Percentiles rank a stretch among this genome's conserved stretches.
These are phyloP conservation scores for Brachyrhaphis roseni DNA, from an alignment of 2,797 vertebrate genomes.

Conservation along the genomic window DNA sequence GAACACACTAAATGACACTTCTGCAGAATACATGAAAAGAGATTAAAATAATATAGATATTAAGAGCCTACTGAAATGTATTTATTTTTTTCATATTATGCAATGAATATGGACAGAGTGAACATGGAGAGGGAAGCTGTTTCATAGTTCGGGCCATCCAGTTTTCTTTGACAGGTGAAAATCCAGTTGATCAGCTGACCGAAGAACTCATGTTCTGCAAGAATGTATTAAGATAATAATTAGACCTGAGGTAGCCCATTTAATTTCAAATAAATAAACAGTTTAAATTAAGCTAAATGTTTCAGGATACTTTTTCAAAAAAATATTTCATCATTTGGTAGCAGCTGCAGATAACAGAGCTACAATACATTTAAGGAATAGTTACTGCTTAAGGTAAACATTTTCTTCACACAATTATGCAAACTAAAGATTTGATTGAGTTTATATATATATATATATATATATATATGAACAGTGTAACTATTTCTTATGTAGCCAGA, in stretches of 20 bases:
- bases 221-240: not conserved
- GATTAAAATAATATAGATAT: not conserved
- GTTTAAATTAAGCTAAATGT: not conserved
- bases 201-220: not conserved
- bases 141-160: not conserved
- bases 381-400: not conserved
- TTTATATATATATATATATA: no score
- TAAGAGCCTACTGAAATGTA: not conserved
- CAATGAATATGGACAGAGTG: not conserved
- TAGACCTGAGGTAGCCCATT: not conserved
- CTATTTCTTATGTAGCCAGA: not conserved
- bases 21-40: not conserved
- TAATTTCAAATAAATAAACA: not conserved
- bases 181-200: not conserved
- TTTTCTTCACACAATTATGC: not conserved
- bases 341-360: not conserved
- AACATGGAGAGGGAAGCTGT: not conserved
- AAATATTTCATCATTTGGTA: not conserved
- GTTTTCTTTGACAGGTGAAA: not conserved
- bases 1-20: not conserved
- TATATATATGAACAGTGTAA: no score
- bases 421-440: not conserved
- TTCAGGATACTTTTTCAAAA: not conserved
- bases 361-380: not conserved
- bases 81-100: no score